Percentiles rank a stretch among this genome's conserved stretches.
Conservation (phyloP, 2,888 invertebrate species). For the Phytoseiulus persimilis region DNA sequence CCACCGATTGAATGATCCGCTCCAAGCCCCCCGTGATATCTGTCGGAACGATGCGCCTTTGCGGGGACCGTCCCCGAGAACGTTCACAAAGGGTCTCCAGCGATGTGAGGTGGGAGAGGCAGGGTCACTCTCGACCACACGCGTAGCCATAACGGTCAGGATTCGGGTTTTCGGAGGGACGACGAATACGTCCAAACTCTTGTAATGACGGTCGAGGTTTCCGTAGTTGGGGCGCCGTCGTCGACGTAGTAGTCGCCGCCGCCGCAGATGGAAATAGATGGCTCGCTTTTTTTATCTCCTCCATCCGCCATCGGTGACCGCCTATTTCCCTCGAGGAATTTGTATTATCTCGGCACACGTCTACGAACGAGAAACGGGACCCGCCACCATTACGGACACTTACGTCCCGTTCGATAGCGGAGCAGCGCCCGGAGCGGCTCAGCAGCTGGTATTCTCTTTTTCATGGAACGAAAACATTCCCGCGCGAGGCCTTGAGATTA, state of each 20-base stretch:
- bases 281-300: background rate
- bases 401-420: background rate
- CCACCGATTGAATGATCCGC: background rate
- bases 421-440: background rate
- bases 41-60: too few species aligned
- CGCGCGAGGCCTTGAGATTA: background rate
- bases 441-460: background rate
- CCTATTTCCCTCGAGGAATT: conserved; percentile 38
- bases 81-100: too few species aligned
- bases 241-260: too few species aligned
- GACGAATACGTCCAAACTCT: background rate
- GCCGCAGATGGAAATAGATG: background rate
- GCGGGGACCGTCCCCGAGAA: too few species aligned
- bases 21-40: background rate
- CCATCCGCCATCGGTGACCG: background rate
- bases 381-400: background rate
- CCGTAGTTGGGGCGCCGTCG: background rate
- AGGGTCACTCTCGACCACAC: too few species aligned
- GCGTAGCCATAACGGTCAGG: background rate
- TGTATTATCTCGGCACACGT: conserved; percentile 26
- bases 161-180: background rate
- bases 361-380: background rate
- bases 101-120: too few species aligned
- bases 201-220: background rate
- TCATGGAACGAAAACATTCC: background rate